Conservation (phyloP, 2,113 vertebrate species). For the Mesoclemmys tuberculata region DNA sequence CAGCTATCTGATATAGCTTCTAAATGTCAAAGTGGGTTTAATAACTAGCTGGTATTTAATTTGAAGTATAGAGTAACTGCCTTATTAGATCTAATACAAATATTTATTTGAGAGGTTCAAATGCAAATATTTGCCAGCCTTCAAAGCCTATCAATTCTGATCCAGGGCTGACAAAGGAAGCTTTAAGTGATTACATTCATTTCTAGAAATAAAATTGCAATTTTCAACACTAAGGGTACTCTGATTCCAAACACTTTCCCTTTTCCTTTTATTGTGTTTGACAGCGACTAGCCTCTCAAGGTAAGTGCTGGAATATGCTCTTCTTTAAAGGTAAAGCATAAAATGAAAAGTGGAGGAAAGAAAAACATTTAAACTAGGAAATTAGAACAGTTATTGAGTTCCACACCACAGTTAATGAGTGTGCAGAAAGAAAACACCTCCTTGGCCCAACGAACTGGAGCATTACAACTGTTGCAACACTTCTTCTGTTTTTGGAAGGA, state of each 20-base stretch:
- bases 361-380: conserved; percentile 85
- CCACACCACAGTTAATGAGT: conserved; percentile 82
- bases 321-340: conserved; percentile 75
- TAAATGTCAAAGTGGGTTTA: background rate
- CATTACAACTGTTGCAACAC: conserved; percentile 72
- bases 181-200: conserved; percentile 78
- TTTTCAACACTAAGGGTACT: conserved; percentile 82
- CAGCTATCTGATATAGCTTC: background rate
- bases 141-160: conserved; percentile 77
- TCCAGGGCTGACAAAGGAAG: conserved; percentile 76
- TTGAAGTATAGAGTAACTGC: conserved; percentile 48
- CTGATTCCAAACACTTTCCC: conserved; percentile 73
- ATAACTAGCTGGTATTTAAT: conserved; percentile 52
- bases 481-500: conserved; percentile 81
- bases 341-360: conserved; percentile 81
- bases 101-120: conserved; percentile 67
- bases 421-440: conserved; percentile 79
- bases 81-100: conserved; percentile 60
- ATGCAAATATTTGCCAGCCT: conserved; percentile 68
- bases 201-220: conserved; percentile 81
- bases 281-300: conserved; percentile 70
- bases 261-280: conserved; percentile 79
- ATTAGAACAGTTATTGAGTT: conserved; percentile 83
- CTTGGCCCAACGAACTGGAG: conserved; percentile 74
- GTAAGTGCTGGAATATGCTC: conserved; percentile 69